Evolutionary conservation across 1,140 invertebrate species (phyloP), one percentile per base, ranked within the genome.

Genomic region (Danaus plexippus): DNA sequence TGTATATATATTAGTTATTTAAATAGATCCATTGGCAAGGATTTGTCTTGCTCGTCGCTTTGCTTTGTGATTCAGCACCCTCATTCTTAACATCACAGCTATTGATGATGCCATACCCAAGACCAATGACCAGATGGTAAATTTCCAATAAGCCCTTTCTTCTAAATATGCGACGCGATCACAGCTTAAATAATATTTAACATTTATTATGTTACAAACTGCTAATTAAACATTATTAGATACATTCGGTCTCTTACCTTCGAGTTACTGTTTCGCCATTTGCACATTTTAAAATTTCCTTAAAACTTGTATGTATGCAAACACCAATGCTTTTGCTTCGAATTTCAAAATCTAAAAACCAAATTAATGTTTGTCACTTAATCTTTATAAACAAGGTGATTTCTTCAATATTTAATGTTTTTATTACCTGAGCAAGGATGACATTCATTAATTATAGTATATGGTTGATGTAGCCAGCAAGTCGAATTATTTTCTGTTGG

Each of bases 81-180:
- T 70, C 54, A 80, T 71, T 59, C 87, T 66, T 57, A 87, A 63
- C 84, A 88, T 87, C 1, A 88, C 85, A 46, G 78, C 75, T 22
- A 81, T 52, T 47, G 75, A 90, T 18, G 92, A 94, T 9, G 92
- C 66, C 6, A 92, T 61, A 9, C 92, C 91, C 40, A 92, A 53
- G 0, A 91, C 75, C 67, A 95, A 92, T 80, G 93, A 92, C 59
- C 92, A 90, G 10, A 89, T 89, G 73, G 96, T 92, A 77, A 97
- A 97, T 70, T 94, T 92, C 90, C 95, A 95, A 83, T 95, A 97
- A 46, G 92, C 90, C 54, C 89, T 85, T 76, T 94, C 93, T 70
- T 94, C 93, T 40, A 94, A 87, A 86, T 91, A 93, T 11, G 82
- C 80, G 7, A 84, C 82, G 64, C 80, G 54, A 57, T 84, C 80